phyloP scores from a whole-genome alignment of 2,888 invertebrate genomes.

The Scaptomyza caliginosa region DNA sequence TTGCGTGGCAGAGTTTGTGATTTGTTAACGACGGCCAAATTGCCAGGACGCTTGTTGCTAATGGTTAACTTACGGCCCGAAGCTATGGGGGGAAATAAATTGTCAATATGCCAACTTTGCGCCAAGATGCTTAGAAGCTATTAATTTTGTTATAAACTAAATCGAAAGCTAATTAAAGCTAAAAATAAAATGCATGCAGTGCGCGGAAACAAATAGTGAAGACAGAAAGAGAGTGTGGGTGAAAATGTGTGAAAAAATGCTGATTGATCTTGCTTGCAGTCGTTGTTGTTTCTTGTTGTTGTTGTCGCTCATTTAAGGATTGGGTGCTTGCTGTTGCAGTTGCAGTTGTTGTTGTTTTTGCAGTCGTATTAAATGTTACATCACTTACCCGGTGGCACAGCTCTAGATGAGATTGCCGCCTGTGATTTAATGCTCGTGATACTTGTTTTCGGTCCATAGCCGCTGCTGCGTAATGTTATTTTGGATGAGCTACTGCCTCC shows the following conservation, averaged over 20 bases:
- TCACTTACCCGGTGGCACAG: constrained; percentile 58
- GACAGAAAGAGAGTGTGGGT: constrained; percentile 14
- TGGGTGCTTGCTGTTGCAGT: constrained; percentile 7
- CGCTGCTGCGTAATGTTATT: constrained; percentile 59
- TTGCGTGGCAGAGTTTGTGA: constrained; percentile 94
- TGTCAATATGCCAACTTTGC: neutral
- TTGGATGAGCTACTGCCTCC: constrained; percentile 14
- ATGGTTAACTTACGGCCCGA: constrained; percentile 92
- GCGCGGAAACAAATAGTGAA: constrained; percentile 13
- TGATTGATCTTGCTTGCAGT: constrained; percentile 39
- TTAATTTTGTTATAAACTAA: constrained; percentile 14
- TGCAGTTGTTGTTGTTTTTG: constrained; percentile 38
- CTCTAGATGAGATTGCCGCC: constrained; percentile 18
- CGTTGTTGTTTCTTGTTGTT: constrained; percentile 20
- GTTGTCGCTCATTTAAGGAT: constrained; percentile 19
- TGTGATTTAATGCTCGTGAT: neutral
- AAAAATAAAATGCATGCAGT: constrained; percentile 41
- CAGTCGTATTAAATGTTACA: constrained; percentile 35
- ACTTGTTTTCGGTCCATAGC: constrained; percentile 56
- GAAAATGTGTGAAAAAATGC: constrained; percentile 38
- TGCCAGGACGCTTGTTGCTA: constrained; percentile 88
- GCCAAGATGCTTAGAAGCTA: neutral
- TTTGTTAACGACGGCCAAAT: constrained; percentile 89
- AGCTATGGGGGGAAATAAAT: constrained; percentile 86
- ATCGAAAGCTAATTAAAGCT: constrained; percentile 15